Evolutionary conservation across 2,113 vertebrate species (phyloP), one percentile per base, ranked within the genome.

Genomic region (Myotis lucifugus): DNA sequence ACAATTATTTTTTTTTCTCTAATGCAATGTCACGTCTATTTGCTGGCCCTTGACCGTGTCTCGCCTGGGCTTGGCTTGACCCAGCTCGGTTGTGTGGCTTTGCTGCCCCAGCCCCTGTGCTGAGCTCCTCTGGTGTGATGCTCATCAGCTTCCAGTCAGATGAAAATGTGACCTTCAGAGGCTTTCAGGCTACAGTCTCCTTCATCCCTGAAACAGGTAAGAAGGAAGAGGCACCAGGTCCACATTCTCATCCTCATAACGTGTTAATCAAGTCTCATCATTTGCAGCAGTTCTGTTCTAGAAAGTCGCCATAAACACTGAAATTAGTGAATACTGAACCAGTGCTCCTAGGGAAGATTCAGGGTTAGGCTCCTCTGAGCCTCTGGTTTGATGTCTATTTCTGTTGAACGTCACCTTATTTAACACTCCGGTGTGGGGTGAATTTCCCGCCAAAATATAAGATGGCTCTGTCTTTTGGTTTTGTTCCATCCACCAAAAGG

Each of bases 191-290:
- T 8, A 32, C 82, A 0, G 73, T 98, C 5, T 96, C 98, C 48
- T 99, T 99, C 97, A 97, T 99, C 96, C 97, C 88, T 52, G 56
- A 89, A 70, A 34, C 97, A 98, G 98, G 99, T 99, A 96, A 96
- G 95, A 90, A 10, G 34, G 88, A 2, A 10, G 46, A 66, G 52
- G n/a, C 11, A 46, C 50, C 37, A 12, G 29, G 25, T 88, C 19
- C 32, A 3, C 4, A 8, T 40, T 81, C 32, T 76, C 77, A 81
- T 29, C 48, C 37, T 95, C 48, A 13, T 9, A 25, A 34, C 17
- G 18, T 29, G 17, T 37, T 64, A 52, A 37, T 3, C 56, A 52
- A 83, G 9, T 48, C 29, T 91, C 40, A 29, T 25, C 59, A 19
- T 23, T 25, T 70, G 37, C 2, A 8, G 19, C 15, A 54, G 29